These are phyloP conservation scores for Umimayanthus kanabou DNA, from an alignment of 92 coral and sea anemone species.

Conservation along the genomic window DNA sequence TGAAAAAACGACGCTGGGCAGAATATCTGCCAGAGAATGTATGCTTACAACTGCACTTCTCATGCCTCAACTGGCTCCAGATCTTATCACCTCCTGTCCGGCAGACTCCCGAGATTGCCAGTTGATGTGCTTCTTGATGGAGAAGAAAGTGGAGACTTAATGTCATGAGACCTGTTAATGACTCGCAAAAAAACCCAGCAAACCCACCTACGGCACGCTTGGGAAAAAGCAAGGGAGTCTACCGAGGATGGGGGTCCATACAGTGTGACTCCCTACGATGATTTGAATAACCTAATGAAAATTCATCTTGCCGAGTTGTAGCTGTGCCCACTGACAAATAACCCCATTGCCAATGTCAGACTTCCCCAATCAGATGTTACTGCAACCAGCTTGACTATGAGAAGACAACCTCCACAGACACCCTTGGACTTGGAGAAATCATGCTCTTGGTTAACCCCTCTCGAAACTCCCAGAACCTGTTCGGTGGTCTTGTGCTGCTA, in stretches of 20 bases:
- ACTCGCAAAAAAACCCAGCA: conserved; percentile 46
- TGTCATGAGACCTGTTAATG: conserved; percentile 27
- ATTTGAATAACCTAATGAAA: too few species aligned
- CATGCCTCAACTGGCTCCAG: conserved; percentile 58
- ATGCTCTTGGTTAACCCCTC: conserved; percentile 31
- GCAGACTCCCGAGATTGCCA: too few species aligned
- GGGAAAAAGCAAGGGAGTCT: conserved; percentile 50
- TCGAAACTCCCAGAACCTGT: not conserved
- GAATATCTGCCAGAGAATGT: conserved; percentile 53
- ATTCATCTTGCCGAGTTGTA: conserved; percentile 25
- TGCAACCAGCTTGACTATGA: conserved; percentile 8
- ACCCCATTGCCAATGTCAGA: conserved; percentile 3
- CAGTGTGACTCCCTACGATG: too few species aligned
- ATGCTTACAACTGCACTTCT: too few species aligned
- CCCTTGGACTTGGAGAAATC: conserved; percentile 22
- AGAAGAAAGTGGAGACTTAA: conserved; percentile 21
- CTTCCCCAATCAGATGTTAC: not conserved
- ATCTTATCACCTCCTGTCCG: conserved; percentile 56
- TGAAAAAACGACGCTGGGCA: conserved; percentile 55
- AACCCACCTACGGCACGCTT: conserved; percentile 39
- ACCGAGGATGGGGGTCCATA: too few species aligned
- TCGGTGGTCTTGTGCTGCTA: too few species aligned
- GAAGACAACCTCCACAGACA: conserved; percentile 37
- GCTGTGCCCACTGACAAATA: conserved; percentile 23
- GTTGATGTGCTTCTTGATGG: not conserved